phyloP scores from a whole-genome alignment of 2,888 invertebrate genomes.

The Neoscelio sp. region DNA sequence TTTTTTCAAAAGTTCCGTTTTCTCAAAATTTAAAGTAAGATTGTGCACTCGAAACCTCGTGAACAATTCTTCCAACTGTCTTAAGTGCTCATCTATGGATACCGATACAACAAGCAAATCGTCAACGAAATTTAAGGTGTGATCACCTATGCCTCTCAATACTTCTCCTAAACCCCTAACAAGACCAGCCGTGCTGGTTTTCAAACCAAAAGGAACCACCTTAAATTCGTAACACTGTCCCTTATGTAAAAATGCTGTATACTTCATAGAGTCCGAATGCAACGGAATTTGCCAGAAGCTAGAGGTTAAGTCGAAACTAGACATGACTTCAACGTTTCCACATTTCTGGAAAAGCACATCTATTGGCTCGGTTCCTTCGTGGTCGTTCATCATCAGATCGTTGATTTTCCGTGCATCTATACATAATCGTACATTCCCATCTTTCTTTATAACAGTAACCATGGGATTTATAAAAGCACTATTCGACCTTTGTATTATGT shows the following conservation, averaged over 20 bases:
- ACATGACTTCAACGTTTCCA: slow-evolving; percentile 1
- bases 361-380: neutral
- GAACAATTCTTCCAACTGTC: no score
- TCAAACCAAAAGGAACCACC: no score
- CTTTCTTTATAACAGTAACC: neutral
- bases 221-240: no score
- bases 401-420: no score
- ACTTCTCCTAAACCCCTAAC: no score
- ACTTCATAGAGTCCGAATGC: no score
- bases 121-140: slow-evolving; percentile 13
- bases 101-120: neutral
- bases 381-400: neutral
- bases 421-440: no score
- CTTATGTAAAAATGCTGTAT: neutral
- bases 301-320: neutral
- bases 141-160: neutral
- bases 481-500: neutral
- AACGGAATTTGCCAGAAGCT: slow-evolving; percentile 3
- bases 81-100: no score
- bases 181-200: no score
- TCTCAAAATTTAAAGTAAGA: no score
- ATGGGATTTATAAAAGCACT: neutral
- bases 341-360: neutral
- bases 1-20: no score
- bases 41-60: no score